phyloP scores from a whole-genome alignment of 2,888 invertebrate genomes.

The Agrotis puta region DNA sequence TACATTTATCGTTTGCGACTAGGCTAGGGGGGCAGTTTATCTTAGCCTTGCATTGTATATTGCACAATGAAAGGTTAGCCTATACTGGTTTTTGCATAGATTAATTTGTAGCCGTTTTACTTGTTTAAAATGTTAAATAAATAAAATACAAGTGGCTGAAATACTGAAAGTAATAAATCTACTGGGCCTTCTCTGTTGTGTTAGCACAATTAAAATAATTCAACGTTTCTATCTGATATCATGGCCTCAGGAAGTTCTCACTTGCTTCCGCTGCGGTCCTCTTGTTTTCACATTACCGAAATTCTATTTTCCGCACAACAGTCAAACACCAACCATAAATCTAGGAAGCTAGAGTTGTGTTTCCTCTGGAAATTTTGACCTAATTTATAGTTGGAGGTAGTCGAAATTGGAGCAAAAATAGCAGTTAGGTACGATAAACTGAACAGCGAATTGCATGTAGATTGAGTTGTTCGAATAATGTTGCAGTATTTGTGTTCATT shows the following conservation, averaged over 20 bases:
- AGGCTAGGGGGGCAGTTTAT: too few species aligned
- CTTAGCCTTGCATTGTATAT: too few species aligned
- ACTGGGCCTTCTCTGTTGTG: conserved; percentile 17
- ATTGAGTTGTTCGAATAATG: conserved; percentile 37
- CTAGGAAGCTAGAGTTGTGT: background rate
- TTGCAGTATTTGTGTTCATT: conserved; percentile 33
- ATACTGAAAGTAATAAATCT: background rate
- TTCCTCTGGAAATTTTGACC: conserved; percentile 17
- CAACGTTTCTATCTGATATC: conserved; percentile 63
- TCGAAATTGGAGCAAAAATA: conserved; percentile 66
- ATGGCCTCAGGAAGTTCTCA: conserved; percentile 68
- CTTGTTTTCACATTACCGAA: conserved; percentile 71
- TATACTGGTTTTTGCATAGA: too few species aligned
- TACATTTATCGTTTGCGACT: too few species aligned
- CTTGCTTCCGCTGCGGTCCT: conserved; percentile 67
- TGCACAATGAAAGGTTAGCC: too few species aligned
- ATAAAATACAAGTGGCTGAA: background rate
- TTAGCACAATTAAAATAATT: conserved; percentile 70
- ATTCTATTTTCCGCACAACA: conserved; percentile 42
- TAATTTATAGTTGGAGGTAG: conserved; percentile 65
- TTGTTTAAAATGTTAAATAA: too few species aligned
- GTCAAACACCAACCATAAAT: conserved; percentile 17
- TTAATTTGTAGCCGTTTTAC: too few species aligned
- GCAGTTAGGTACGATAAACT: conserved; percentile 54
- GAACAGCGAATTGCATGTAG: conserved; percentile 42